Base-by-base conservation (phyloP, 2,797 vertebrate genomes). In the Psittacula echo region DNA sequence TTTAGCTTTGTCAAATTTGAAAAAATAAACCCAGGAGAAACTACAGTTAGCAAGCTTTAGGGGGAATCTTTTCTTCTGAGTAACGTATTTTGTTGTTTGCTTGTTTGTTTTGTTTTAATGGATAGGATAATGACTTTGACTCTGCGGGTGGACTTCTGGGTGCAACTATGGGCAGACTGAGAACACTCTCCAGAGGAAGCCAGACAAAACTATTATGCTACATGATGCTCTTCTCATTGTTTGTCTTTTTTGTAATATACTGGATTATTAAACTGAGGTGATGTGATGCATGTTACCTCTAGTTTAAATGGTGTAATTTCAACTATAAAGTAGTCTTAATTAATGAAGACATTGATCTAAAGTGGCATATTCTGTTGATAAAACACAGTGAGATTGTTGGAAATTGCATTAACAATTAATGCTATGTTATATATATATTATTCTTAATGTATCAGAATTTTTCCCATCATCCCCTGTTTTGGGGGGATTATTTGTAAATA, bases 191-290 rank as follows among this genome's bases (percentile, higher is more conserved):
- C 94, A 98, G 98, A 97, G 99, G 99, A 95, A 99, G 99, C 96
- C 99, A 99, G 96, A 98, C 99, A 77, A 99, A 99, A 93, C 96
- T 99, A 22, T 93, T 99, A 79, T 99, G 98, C 98, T 99, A 99
- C 96, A 98, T 99, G 99, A 98, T 99, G 97, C 98, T 99, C 34
- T 99, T 99, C 94, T 98, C 99, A 42, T 87, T 99, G 15, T 99
- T 99, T 65, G 99, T 99, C 44, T 99, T 99, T 96, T 98, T 99
- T 88, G 97, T 99, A 80, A 98, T 99, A 93, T 99, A 99, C 96
- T 99, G 99, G 99, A 98, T 99, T 97, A 98, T 99, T 97, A 98
- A 98, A 98, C 86, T 98, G 81, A 98, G 98, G 97, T 98, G 97
- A 98, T 98, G 97, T 98, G 97, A 98, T 98, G 62, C 70, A 88